These are phyloP conservation scores for Reticulitermes speratus DNA, from an alignment of 1,140 invertebrate species.

Conservation along the genomic window DNA sequence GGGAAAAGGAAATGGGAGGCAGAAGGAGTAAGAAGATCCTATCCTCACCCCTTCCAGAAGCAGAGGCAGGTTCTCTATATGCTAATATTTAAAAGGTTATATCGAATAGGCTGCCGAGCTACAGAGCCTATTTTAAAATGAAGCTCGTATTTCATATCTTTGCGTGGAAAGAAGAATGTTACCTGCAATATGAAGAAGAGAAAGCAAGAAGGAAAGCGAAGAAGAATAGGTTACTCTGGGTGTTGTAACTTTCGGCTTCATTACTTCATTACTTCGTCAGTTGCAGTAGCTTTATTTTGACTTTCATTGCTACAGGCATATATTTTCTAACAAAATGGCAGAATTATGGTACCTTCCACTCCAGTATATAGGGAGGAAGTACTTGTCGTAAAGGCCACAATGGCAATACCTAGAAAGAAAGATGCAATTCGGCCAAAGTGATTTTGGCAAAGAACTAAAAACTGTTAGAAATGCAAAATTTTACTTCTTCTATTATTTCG, in stretches of 20 bases:
- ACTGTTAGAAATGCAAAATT: neutral
- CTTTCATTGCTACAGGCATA: neutral
- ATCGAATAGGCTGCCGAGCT: neutral
- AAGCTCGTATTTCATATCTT: neutral
- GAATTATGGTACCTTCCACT: neutral
- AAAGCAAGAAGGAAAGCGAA: neutral
- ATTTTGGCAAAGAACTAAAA: neutral
- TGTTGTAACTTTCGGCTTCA: neutral
- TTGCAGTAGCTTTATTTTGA: neutral
- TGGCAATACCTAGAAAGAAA: neutral
- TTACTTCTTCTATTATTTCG: neutral
- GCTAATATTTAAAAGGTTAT: slow-evolving; percentile 17
- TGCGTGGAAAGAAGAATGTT: neutral
- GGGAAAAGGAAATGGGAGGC: neutral
- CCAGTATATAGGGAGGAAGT: neutral
- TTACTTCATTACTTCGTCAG: neutral
- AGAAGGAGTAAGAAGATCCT: neutral
- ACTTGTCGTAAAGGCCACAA: neutral
- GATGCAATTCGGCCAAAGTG: neutral
- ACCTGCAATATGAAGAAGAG: neutral
- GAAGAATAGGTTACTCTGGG: neutral
- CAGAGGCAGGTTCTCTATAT: neutral
- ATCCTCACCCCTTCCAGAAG: neutral
- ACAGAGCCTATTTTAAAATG: neutral
- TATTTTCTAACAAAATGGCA: neutral